Conservation (phyloP, 1,140 invertebrate species). For the Stegodyphus dumicola region DNA sequence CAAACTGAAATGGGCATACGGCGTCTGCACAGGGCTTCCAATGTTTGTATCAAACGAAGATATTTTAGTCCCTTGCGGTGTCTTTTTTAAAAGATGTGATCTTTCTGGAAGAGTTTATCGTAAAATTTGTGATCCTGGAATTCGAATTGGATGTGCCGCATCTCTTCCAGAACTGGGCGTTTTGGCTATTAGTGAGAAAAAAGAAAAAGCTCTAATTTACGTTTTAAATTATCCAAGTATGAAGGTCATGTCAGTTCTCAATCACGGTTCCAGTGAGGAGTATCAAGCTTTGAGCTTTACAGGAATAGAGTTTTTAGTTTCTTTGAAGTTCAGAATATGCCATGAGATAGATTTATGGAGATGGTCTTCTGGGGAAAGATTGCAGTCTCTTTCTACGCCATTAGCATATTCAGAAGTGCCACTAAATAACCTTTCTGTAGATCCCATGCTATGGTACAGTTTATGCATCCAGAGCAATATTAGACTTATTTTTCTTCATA, state of each 20-base stretch:
- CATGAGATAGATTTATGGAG: slow-evolving; percentile 20
- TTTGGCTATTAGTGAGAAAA: slow-evolving; percentile 9
- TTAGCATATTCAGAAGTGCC: neutral
- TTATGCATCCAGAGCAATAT: slow-evolving; percentile 9
- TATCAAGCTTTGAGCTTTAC: neutral
- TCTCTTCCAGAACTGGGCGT: neutral
- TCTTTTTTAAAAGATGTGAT: neutral
- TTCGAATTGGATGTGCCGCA: slow-evolving; percentile 1
- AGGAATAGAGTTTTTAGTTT: slow-evolving; percentile 4
- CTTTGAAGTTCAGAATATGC: neutral
- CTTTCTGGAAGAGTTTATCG: neutral
- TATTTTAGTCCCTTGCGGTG: slow-evolving; percentile 6
- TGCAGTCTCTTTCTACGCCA: neutral
- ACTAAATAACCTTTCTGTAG: neutral
- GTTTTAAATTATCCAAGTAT: slow-evolving; percentile 11
- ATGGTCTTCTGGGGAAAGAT: neutral
- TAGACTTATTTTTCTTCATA: neutral
- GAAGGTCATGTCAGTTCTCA: neutral
- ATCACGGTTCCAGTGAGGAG: neutral
- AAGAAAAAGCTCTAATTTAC: neutral
- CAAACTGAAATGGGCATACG: slow-evolving; percentile 21
- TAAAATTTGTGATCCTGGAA: neutral
- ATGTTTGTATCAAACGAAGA: neutral
- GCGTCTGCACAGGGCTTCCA: slow-evolving; percentile 5
- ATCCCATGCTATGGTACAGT: slow-evolving; percentile 3